Evolutionary conservation across 1,140 invertebrate genomes (phyloP), one percentile per base, ranked within the genome.

Genomic region (Drosophila insularis): DNA sequence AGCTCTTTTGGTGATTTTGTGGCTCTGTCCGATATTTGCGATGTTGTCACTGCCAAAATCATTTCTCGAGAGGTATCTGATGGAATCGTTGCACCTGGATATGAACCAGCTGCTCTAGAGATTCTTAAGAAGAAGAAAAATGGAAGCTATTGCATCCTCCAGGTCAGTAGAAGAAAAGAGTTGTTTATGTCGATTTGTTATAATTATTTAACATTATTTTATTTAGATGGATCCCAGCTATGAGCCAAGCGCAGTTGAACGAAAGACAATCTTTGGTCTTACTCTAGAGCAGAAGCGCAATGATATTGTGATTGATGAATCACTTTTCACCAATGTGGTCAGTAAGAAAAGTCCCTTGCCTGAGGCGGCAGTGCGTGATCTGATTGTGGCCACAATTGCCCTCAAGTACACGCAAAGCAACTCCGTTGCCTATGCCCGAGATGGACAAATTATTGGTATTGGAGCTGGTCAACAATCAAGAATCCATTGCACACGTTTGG

Each of bases 1-100:
- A 99, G 98, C 4, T 99, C 98, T 10, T 99, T 99, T 93, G 98
- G 99, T 0, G 99, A 99, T 93, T 99, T 99, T 92, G 95, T 99
- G 40, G 98, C 98, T 10, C 91, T 99, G 0, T 99, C 98, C 0
- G 98, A 99, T 89, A 86, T 93, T 2, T 99, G 98, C 92, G 99
- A 99, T 93, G 94, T 94, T 27, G 75, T 95, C 11, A 99, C 98
- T 0, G 98, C 96, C 0, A 93, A 92, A 76, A 95, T 96, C 19
- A 95, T 96, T 43, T 95, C 95, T 0, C 92, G 95, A 19, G 96
- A 96, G 89, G 98, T 99, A 0, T 99, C 98, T 2, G 99, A 99
- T 93, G 99, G 99, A 39, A 96, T 99, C 39, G 97, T 99, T 75
- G 98, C 99, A 0, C 98, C 98, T 4, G 97, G 96, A 4, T 99